Evolutionary conservation across 2,888 invertebrate species (phyloP), one percentile per base, ranked within the genome.

Genomic region (Panopea generosa): DNA sequence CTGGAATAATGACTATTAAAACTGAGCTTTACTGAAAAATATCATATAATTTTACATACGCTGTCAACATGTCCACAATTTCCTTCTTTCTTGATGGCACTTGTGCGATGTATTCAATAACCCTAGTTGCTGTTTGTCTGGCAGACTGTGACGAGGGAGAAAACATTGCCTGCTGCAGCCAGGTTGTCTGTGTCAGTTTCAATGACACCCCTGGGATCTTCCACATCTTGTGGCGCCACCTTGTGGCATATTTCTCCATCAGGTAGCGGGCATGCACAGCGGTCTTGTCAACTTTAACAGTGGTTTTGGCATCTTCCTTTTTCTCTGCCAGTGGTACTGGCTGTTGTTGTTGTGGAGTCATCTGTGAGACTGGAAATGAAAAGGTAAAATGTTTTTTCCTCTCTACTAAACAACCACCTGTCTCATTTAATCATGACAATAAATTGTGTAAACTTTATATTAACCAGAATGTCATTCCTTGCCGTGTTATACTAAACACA

Each of bases 161-260:
- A 93, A 98, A 98, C 87, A 98, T 94, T 7, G 98, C 96, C n/a
- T 96, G 96, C 84, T 97, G 96, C 73, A 98, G 94, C 98, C 98
- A 98, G 0, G 96, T 95, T 47, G 95, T 95, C 80, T 89, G 89
- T 2, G 88, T 86, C 75, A 90, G 78, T 27, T 83, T 80, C 53
- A 89, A 70, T 7, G 84, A 80, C 38, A 88, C 83, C 0, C 86
- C 85, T 7, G 87, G 87, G 47, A 89, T 84, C 66, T 87, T 87
- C 86, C 87, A 87, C 86, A 90, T 89, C 75, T 89, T 92, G 50
- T 93, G 91, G 27, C 94, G 93, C 97, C 97, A 97, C 16, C 95
- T 94, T 59, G 94, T 93, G 0, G 94, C 95, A 89, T 96, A 97
- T 90, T 97, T 97, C 88, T 96, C 96, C 87, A 94, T 93, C 56